Base-by-base conservation (phyloP, 2,797 vertebrate genomes). In the Oryzias dopingdopingensis region DNA sequence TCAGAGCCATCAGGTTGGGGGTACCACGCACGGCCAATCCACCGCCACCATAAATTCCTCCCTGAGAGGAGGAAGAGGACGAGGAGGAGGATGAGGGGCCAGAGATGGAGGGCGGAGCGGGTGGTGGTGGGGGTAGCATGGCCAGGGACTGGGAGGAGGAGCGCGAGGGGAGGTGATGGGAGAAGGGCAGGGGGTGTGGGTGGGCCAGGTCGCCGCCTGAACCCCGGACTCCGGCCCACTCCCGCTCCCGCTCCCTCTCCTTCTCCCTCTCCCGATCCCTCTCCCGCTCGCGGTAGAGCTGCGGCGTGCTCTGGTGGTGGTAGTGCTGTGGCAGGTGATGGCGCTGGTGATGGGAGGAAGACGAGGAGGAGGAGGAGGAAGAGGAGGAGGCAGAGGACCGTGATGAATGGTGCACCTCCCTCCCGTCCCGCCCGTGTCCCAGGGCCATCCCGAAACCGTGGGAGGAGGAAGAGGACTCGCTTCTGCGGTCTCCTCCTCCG, bases 111-210 rank as follows among this genome's bases (percentile, higher is more conserved):
- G 93, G 90, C 18, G 93, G 93, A 17, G 90, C 88, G 0, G 91
- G 90, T 0, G 92, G 92, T 0, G 90, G 91, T 53, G 86, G 91
- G 70, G 90, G 92, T 72, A 87, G 79, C 79, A 92, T 88, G 72
- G 92, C 92, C 65, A 92, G 84, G 65, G 91, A 92, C 82, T 92
- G 92, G 49, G 92, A 92, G 76, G 92, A 92, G 74, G 91, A 91
- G 78, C 90, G 91, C 2, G 92, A 92, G 77, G 91, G 91, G 64
- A 92, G 89, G 85, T 92, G 91, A 84, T 92, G 92, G 75, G 91
- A 87, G 86, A 92, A 92, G 78, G 90, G 88, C 62, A 91, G 86
- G 62, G 91, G 88, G 82, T 91, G 88, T 57, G 89, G 88, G 85
- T 91, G 91, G 70, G 86, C 87, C 67, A 90, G 87, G 71, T 91